A percentile compares a stretch with the other conserved stretches of the same genome.
Conservation (phyloP, 2,797 vertebrate genomes). For the Crocodylus rhombifer region DNA sequence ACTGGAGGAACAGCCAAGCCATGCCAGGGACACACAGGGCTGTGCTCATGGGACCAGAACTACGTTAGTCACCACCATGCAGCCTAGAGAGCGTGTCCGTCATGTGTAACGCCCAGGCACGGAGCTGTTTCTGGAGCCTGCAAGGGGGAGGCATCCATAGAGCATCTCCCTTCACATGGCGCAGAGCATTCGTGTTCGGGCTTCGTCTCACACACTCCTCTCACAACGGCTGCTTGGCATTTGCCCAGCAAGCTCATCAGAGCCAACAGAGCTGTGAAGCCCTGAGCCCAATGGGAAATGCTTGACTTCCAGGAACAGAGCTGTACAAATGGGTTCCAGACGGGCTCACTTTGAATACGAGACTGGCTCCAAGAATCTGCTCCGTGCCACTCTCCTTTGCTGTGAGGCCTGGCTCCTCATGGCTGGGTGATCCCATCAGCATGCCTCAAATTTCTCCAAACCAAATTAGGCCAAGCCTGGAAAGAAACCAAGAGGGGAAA, state of each 20-base stretch:
- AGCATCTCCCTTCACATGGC: neutral
- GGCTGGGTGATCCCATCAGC: neutral
- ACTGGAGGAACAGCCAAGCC: accelerated
- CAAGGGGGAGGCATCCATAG: neutral
- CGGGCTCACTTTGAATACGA: neutral
- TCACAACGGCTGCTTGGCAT: neutral
- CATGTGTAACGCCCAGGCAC: neutral
- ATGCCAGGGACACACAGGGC: accelerated
- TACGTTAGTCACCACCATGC: neutral
- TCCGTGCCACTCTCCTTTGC: accelerated
- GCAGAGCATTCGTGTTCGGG: neutral
- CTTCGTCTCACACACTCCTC: neutral
- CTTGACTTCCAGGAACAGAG: neutral
- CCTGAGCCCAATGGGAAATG: neutral
- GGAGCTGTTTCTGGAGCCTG: neutral
- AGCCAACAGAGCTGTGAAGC: accelerated
- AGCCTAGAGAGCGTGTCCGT: neutral
- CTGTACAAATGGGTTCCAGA: accelerated
- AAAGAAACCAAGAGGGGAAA: neutral
- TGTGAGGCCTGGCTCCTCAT: accelerated
- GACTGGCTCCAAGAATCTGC: accelerated
- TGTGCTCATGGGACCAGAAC: neutral
- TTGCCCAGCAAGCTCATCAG: accelerated
- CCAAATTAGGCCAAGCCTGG: neutral
- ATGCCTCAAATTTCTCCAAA: neutral